phyloP scores from a whole-genome alignment of 2,113 vertebrate species.

The Anas platyrhynchos region DNA sequence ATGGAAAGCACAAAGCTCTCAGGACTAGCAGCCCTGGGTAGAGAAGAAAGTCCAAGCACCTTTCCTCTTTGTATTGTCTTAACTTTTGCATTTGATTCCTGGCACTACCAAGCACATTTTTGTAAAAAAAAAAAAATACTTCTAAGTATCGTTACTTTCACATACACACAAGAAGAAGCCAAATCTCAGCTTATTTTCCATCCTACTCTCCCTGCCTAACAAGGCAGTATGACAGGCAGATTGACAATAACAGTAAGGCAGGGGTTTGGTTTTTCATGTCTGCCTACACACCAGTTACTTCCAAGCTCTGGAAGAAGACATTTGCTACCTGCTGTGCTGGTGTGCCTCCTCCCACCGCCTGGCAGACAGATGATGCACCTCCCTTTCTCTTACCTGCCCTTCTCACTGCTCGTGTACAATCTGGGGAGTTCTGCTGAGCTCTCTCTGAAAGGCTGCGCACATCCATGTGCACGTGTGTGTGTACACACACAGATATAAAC shows the following conservation, averaged over 20 bases:
- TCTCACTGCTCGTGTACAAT: fast-evolving
- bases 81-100: neutral
- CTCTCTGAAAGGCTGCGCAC: neutral
- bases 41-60: neutral
- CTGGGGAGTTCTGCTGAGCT: neutral
- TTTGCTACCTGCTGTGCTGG: slow-evolving; percentile 36
- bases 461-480: fast-evolving
- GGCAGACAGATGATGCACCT: neutral
- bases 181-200: neutral
- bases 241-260: neutral
- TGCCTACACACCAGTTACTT: slow-evolving; percentile 36
- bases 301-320: neutral
- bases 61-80: neutral
- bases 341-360: neutral
- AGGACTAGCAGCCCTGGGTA: neutral
- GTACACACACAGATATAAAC: neutral
- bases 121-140: neutral
- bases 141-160: neutral
- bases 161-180: neutral
- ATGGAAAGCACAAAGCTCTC: neutral
- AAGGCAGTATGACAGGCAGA: neutral
- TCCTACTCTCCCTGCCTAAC: neutral
- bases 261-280: neutral
- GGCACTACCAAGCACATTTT: neutral
- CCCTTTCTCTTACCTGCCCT: neutral